These are phyloP conservation scores for Spilogale gracilis DNA, from an alignment of 2,113 vertebrate genomes.

Conservation along the genomic window DNA sequence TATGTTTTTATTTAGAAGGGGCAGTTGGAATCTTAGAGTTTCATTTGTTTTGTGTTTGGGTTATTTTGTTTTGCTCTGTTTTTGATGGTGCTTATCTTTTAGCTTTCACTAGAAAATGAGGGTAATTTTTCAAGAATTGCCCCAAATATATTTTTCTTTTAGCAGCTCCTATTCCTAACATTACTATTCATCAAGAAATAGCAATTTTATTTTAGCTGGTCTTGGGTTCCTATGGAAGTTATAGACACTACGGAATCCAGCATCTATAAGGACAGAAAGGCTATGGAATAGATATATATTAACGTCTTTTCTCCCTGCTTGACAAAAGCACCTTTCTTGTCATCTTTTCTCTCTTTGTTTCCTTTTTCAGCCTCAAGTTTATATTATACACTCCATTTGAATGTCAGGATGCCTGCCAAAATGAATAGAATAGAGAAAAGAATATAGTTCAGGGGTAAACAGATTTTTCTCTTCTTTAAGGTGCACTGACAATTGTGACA, in stretches of 20 bases:
- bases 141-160: slow-evolving; percentile 42
- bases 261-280: slow-evolving; percentile 46
- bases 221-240: not conserved
- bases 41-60: not conserved
- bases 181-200: slow-evolving; percentile 29
- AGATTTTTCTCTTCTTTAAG: slow-evolving; percentile 43
- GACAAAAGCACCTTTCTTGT: slow-evolving; percentile 21
- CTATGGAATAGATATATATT: slow-evolving; percentile 33
- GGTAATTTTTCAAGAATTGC: slow-evolving; percentile 26
- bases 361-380: slow-evolving; percentile 32
- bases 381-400: slow-evolving; percentile 57
- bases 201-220: slow-evolving; percentile 32
- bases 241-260: not conserved
- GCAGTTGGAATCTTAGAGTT: not conserved
- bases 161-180: slow-evolving; percentile 31
- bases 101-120: slow-evolving; percentile 22
- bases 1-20: not conserved
- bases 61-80: not conserved
- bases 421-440: slow-evolving; percentile 29
- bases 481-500: slow-evolving; percentile 48
- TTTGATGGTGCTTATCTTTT: slow-evolving; percentile 20
- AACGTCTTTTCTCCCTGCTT: slow-evolving; percentile 35
- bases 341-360: slow-evolving; percentile 32
- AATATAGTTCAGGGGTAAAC: not conserved
- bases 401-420: slow-evolving; percentile 59